These are phyloP conservation scores for Sebastes elongatus DNA, from an alignment of 2,797 vertebrate genomes.

Conservation along the genomic window DNA sequence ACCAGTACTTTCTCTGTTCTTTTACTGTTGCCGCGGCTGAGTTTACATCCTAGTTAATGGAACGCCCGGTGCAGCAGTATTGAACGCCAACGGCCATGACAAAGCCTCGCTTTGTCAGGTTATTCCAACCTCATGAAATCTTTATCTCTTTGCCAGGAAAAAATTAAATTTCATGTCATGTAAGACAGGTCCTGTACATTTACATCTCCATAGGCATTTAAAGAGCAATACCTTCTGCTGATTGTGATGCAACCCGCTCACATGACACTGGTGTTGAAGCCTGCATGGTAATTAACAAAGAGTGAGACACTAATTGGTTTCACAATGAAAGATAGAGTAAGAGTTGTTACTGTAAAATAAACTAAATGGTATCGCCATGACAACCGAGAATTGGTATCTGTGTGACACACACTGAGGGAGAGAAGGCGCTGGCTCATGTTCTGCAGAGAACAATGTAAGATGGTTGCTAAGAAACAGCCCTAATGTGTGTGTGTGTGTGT, in stretches of 20 bases:
- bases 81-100: too few species aligned
- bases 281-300: conserved; percentile 20
- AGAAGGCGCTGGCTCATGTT: conserved; percentile 12
- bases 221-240: not conserved
- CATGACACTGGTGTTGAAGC: not conserved
- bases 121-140: not conserved
- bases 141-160: not conserved
- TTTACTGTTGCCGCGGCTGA: too few species aligned
- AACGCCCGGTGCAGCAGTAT: too few species aligned
- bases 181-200: not conserved
- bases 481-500: not conserved
- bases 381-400: conserved; percentile 51
- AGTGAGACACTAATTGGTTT: conserved; percentile 44
- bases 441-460: conserved; percentile 30
- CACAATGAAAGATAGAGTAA: conserved; percentile 42
- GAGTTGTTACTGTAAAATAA: conserved; percentile 41
- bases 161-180: not conserved
- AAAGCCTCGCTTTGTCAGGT: too few species aligned
- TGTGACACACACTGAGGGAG: conserved; percentile 57
- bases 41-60: too few species aligned
- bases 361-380: conserved; percentile 44
- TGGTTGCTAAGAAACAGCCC: conserved; percentile 70
- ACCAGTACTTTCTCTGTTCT: too few species aligned
- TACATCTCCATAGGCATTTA: not conserved
- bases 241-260: not conserved